A percentile compares a stretch with the other conserved stretches of the same genome.
phyloP scores from a whole-genome alignment of 2,797 vertebrate species.

The Florisuga fusca region DNA sequence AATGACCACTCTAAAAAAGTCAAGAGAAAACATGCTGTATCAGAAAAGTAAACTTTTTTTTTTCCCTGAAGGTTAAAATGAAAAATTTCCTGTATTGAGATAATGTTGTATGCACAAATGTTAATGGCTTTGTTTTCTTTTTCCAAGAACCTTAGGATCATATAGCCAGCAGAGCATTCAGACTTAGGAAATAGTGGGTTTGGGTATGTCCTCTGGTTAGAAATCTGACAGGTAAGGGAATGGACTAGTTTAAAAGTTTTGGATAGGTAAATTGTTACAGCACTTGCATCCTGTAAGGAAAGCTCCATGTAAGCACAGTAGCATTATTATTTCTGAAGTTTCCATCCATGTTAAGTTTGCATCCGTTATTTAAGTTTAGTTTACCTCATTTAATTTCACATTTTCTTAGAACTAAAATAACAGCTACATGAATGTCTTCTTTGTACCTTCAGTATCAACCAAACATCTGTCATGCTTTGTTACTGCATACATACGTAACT shows the following conservation, averaged over 20 bases:
- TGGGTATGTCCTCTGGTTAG: background rate
- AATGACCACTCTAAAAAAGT: background rate
- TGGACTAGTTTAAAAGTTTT: background rate
- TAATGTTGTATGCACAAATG: background rate
- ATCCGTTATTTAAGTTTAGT: slow-evolving; percentile 14
- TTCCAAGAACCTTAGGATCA: background rate
- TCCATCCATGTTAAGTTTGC: background rate
- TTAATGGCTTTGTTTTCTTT: background rate
- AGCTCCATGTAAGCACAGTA: background rate
- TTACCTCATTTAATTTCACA: background rate
- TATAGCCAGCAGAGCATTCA: background rate
- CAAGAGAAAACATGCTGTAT: background rate
- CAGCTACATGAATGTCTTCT: background rate
- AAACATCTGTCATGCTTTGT: background rate
- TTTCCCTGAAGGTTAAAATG: background rate
- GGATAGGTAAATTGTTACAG: background rate
- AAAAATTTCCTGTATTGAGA: background rate
- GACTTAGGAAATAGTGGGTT: background rate
- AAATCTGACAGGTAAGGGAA: background rate
- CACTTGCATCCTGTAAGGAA: background rate
- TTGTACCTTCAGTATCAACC: background rate
- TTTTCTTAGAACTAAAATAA: background rate
- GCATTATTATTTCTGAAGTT: background rate
- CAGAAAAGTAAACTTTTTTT: background rate
- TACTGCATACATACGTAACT: background rate